Evolutionary conservation across 1,140 invertebrate genomes (phyloP), one percentile per base, ranked within the genome.

Genomic region (Bombus consobrinus): DNA sequence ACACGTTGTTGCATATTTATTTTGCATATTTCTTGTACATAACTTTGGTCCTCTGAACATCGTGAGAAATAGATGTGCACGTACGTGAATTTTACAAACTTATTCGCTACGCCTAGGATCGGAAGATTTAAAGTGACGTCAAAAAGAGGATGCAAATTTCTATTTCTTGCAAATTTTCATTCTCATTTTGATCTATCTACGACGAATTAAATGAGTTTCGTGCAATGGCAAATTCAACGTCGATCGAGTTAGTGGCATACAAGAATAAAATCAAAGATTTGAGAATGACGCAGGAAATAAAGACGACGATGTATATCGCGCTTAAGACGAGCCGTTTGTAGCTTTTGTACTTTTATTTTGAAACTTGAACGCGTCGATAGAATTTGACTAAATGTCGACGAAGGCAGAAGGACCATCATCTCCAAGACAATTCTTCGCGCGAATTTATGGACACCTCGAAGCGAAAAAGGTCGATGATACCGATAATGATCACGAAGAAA

Each of bases 391-490:
- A 89, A 94, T 94, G 94, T 92, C 93, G 85, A 88, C 92, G 13
- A 94, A 93, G 80, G 81, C 77, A 13, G 91, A 91, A 47, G 92
- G 96, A 41, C 97, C 96, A 22, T 97, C 96, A 8, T 96, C 96
- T 0, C 97, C 97, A 28, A 93, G 96, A 53, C 96, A 96, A 89
- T 97, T 97, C 92, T 97, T 97, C 88, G 96, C 96, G 13, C 94
- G 96, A 53, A 93, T 97, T 25, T 97, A 97, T 79, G 97, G 96
- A 2, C 95, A 97, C 81, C 93, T 97, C 2, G 97, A 97, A 74
- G 91, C 94, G 62, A 92, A 92, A 76, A 89, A 85, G 18, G 72
- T 77, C 13, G 87, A 91, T 28, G 47, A 76, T 25, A 88, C 92
- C 47, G 91, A 91, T 15, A 80, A 91, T 2, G 86, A 89, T 15